phyloP scores from a whole-genome alignment of 1,140 invertebrate species.

The Lutraria rhynchaena region DNA sequence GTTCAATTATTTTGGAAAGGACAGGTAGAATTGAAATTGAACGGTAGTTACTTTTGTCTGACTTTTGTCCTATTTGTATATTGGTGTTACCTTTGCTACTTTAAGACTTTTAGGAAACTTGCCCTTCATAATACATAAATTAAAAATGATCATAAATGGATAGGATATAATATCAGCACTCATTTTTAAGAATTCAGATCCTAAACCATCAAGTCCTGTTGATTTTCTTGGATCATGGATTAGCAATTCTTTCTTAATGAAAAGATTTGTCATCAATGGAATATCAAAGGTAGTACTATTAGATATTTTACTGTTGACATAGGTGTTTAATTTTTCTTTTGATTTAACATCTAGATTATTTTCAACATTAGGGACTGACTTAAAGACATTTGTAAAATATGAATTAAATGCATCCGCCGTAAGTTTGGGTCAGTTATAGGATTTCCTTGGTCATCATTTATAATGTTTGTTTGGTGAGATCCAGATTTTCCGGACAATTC shows the following conservation, averaged over 20 bases:
- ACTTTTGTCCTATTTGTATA: slow-evolving; percentile 19
- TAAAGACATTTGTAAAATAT: slow-evolving; percentile 3
- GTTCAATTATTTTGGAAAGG: slow-evolving; percentile 49
- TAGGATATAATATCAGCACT: background rate
- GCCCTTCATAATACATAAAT: too few species aligned
- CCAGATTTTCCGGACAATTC: background rate
- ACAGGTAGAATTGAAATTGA: slow-evolving; percentile 43
- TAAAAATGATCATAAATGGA: background rate
- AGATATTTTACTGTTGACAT: background rate
- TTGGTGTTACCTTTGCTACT: slow-evolving; percentile 9
- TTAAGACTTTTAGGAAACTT: too few species aligned
- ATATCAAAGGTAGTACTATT: slow-evolving; percentile 5
- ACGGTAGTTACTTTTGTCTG: slow-evolving; percentile 29
- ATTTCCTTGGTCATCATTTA: slow-evolving; percentile 7
- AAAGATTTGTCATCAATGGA: too few species aligned
- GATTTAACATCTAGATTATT: background rate
- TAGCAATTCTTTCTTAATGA: too few species aligned
- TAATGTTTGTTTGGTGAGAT: background rate
- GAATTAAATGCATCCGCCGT: slow-evolving; percentile 1
- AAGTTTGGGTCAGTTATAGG: too few species aligned
- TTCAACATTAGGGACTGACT: background rate
- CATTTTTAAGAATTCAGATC: too few species aligned
- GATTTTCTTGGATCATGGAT: too few species aligned
- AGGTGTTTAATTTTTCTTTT: background rate
- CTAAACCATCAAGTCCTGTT: too few species aligned